Base-by-base conservation (phyloP, 2,888 invertebrate genomes). In the Lucinisca nassula region DNA sequence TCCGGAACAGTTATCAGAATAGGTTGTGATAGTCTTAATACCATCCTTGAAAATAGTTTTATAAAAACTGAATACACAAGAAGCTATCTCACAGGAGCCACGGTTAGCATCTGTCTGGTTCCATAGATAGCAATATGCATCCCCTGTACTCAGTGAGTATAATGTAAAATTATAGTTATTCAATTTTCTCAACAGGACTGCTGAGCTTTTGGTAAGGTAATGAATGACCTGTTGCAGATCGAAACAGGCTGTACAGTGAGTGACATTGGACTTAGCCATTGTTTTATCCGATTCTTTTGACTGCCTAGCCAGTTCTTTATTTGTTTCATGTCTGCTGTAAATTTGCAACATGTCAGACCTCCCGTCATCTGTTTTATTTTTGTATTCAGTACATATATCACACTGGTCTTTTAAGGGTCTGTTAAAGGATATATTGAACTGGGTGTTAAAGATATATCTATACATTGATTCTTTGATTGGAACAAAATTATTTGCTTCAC, bases 141-240 rank as follows among this genome's bases (percentile, higher is more conserved):
- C n/a, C n/a, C n/a, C n/a, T n/a, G n/a, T n/a, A n/a, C n/a, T n/a
- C n/a, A n/a, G n/a, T n/a, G n/a, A n/a, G n/a, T n/a, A n/a, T n/a
- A n/a, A n/a, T 27, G 79, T 79, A 10, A 79, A 40, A 72, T 80
- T 75, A 35, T 55, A 84, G 0, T 40, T 27, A 72, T 37, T 51
- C 24, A 76, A 21, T 67, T 84, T 80, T 4, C 79, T 35, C 49
- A 58, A 35, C 35, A 21, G 67, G 55, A 21, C 61, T 67, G 45
- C 75, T 49, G n/a, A 24, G 81, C 30, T 14, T 38, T 73, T 67
- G 81, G 81, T 0, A 58, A 67, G 12, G 24, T 4, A 2, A 81
- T n/a, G n/a, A n/a, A n/a, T 30, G 10, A 81, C 75, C n/a, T 81
- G 75, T 67, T 81, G 49, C 40, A 81, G 61, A 35, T 81, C 67